Base-by-base conservation (phyloP, 2,888 invertebrate genomes). In the Ommatoiulus sabulosus region DNA sequence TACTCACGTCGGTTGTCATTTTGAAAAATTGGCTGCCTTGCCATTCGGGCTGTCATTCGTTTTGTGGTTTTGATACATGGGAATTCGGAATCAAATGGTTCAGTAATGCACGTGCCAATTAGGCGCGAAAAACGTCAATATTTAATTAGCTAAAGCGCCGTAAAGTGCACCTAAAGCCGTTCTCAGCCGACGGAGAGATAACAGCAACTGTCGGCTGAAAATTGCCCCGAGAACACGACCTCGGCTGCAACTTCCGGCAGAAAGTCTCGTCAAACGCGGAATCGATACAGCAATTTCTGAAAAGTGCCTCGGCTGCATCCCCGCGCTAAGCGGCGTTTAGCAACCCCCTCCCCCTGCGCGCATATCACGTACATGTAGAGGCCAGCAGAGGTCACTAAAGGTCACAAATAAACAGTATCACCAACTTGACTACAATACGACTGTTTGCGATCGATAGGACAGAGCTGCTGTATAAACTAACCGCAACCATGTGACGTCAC, bases 131-230 rank as follows among this genome's bases (percentile, higher is more conserved):
- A n/a, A 63, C 63, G 63, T 63, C 63, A 63, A 46, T 46, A 46
- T 63, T 63, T 63, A 63, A 63, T 63, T 63, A 63, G 63, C 6
- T 2, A 20, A 63, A 20, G 20, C 63, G 17, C n/a, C 63, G 63
- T 63, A 63, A 63, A 52, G 63, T n/a, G 17, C 63, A 63, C n/a
- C 20, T 6, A n/a, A n/a, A 63, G 20, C 63, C n/a, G 63, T 63
- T 63, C 63, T 20, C 63, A 63, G 63, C 7, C 63, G 63, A 63
- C 63, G 63, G 63, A 7, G 63, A n/a, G 63, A 63, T 63, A 63
- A 63, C 63, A 63, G 20, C 63, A 63, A 20, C 63, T 63, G 63
- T 20, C n/a, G 63, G 63, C 63, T 20, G 63, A 20, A 63, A 63
- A 63, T 63, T n/a, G 63, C 63, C 63, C 63, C 52, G 12, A 17